Conservation (phyloP, 2,888 invertebrate species). For the Lasioglossum lativentre region DNA sequence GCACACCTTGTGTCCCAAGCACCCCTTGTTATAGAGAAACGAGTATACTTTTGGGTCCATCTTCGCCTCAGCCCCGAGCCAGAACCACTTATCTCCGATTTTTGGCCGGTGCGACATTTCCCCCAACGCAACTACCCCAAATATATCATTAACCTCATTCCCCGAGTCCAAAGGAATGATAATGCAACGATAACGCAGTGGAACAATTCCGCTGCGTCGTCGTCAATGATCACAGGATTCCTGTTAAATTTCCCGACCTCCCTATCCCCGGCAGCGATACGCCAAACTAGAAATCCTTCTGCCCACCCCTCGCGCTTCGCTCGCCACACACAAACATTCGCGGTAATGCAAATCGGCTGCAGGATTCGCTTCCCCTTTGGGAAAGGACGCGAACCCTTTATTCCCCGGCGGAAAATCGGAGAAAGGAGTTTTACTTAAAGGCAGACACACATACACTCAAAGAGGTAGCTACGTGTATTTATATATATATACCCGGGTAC, state of each 20-base stretch:
- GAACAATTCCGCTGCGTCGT: background rate
- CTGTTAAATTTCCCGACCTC: background rate
- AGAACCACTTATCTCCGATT: too few species aligned
- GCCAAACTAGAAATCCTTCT: too few species aligned
- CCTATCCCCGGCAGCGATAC: too few species aligned
- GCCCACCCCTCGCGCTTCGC: background rate
- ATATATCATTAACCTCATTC: background rate
- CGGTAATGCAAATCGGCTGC: slow-evolving; percentile 42
- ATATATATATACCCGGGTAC: background rate
- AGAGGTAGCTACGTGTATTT: background rate
- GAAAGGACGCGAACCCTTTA: slow-evolving; percentile 38
- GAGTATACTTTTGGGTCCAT: background rate
- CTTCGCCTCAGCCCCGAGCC: too few species aligned
- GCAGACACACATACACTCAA: background rate
- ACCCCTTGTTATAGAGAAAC: background rate
- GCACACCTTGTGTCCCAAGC: too few species aligned
- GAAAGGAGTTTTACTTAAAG: slow-evolving; percentile 63
- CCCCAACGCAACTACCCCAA: background rate
- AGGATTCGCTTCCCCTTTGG: background rate
- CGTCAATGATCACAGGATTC: background rate
- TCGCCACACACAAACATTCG: slow-evolving; percentile 19
- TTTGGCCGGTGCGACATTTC: background rate
- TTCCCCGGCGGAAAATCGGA: slow-evolving; percentile 32
- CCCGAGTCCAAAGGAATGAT: background rate
- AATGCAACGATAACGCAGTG: background rate